These are phyloP conservation scores for Pygathrix nemaeus DNA, from an alignment of 2,113 vertebrate genomes.

Conservation along the genomic window DNA sequence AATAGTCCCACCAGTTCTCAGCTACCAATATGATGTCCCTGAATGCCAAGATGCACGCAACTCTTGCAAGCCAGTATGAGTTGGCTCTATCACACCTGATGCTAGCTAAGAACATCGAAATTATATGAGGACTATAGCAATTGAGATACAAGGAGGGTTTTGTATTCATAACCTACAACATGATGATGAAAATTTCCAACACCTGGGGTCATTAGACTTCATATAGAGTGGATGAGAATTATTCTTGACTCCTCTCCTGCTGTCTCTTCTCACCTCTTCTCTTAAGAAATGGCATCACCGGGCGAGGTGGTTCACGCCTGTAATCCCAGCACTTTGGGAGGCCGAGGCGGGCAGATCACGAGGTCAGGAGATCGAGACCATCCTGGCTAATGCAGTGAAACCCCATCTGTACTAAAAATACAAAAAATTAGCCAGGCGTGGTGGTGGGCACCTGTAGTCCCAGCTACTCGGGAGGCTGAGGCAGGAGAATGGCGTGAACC, in stretches of 20 bases:
- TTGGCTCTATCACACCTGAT: neutral
- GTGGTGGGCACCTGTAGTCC: too few relatives aligned
- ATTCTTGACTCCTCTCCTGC: neutral
- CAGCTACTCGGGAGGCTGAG: too few relatives aligned
- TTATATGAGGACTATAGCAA: neutral
- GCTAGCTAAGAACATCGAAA: neutral
- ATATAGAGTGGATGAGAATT: neutral
- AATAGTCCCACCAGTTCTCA: neutral
- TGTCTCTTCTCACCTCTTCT: neutral
- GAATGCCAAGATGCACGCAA: accelerated
- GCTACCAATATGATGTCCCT: neutral
- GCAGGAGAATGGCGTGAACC: too few relatives aligned
- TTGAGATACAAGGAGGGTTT: neutral
- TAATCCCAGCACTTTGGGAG: too few relatives aligned
- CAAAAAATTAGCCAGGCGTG: too few relatives aligned
- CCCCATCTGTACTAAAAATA: too few relatives aligned
- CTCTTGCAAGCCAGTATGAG: accelerated
- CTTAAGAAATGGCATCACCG: neutral
- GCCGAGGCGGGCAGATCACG: too few relatives aligned
- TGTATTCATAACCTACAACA: neutral
- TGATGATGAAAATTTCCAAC: neutral
- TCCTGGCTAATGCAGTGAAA: too few relatives aligned
- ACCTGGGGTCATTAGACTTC: neutral
- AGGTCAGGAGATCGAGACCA: too few relatives aligned
- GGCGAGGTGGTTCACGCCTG: too few relatives aligned